Base-by-base conservation (phyloP, 2,797 vertebrate genomes). In the Premnoplex brunnescens region DNA sequence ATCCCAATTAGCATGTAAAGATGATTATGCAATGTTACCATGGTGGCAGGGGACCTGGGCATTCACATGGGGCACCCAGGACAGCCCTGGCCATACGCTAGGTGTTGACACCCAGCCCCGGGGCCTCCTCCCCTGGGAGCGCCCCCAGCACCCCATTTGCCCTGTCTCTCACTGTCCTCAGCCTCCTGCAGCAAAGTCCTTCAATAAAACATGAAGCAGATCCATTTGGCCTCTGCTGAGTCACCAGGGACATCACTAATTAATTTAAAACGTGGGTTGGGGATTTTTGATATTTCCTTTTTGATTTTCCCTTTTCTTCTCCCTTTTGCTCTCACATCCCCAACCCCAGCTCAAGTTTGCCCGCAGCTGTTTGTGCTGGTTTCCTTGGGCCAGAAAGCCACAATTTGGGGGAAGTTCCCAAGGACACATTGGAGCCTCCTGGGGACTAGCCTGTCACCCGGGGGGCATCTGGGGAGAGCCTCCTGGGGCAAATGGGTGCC, bases 201-300 rank as follows among this genome's bases (percentile, higher is more conserved):
- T 95, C 75, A 54, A 92, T 94, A 91, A 96, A 95, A 78, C 92
- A 95, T 72, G 78, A 87, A 83, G 79, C 39, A 62, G 78, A 88
- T 68, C 71, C 85, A 81, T 93, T 95, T 93, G 94, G 92, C 37
- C 54, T 91, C 85, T 86, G 94, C 89, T 94, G 94, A 95, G 69
- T 95, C 96, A 94, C 80, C 1, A 3, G 91, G 58, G 88, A 89
- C 83, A 77, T 91, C 93, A 89, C 80, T 92, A 89, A 96, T 97
- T 96, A 83, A 95, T 91, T 82, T 58, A 48, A 91, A 81, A 64
- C 1, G 4, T 55, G 43, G 30, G 32, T 12, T 84, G 49, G 46
- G 30, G 55, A 84, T 66, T 67, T 83, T 77, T 72, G 9, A 37
- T 74, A 6, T 12, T 41, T 44, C 1, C 13, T 46, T 48, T 32